Evolutionary conservation across 2,888 invertebrate species (phyloP).

Genomic region (Orthonychiurus folsomi): DNA sequence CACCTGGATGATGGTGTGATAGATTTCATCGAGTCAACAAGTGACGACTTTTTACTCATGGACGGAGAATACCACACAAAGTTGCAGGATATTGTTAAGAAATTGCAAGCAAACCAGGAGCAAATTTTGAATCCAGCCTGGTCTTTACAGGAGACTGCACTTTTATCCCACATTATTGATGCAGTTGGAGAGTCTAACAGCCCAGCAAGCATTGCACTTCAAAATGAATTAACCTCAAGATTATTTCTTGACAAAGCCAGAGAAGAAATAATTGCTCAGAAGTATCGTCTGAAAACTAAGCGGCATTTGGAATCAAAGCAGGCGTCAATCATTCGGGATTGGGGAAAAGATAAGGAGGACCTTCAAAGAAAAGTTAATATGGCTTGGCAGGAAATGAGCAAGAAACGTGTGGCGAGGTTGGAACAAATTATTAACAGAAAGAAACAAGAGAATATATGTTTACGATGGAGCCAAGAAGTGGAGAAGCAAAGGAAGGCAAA

Average conservation of each 20-base stretch:
- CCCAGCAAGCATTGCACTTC: background rate
- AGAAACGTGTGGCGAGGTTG: conserved; percentile 16
- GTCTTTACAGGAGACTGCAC: conserved; percentile 16
- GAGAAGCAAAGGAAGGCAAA: conserved; percentile 27
- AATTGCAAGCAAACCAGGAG: conserved; percentile 16
- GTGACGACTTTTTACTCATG: conserved; percentile 33
- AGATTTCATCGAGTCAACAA: conserved; percentile 25
- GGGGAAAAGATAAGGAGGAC: conserved; percentile 33
- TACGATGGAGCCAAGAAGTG: conserved; percentile 27
- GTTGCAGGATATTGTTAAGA: conserved; percentile 26
- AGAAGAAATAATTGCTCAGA: conserved; percentile 30
- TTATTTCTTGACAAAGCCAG: conserved; percentile 26
- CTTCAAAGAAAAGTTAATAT: conserved; percentile 25
- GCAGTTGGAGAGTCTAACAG: conserved; percentile 9
- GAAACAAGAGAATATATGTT: conserved; percentile 27
- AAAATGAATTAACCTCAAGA: conserved; percentile 24
- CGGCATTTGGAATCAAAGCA: conserved; percentile 30
- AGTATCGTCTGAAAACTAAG: conserved; percentile 31
- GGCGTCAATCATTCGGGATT: conserved; percentile 28
- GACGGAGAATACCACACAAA: conserved; percentile 37
- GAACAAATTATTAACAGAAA: conserved; percentile 20
- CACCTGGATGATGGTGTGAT: conserved; percentile 10
- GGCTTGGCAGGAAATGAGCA: conserved; percentile 29
- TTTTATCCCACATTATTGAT: conserved; percentile 19
- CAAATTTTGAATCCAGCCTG: conserved; percentile 13